Evolutionary conservation across 1,140 invertebrate genomes (phyloP).

Genomic region (Phocides pigmalion): DNA sequence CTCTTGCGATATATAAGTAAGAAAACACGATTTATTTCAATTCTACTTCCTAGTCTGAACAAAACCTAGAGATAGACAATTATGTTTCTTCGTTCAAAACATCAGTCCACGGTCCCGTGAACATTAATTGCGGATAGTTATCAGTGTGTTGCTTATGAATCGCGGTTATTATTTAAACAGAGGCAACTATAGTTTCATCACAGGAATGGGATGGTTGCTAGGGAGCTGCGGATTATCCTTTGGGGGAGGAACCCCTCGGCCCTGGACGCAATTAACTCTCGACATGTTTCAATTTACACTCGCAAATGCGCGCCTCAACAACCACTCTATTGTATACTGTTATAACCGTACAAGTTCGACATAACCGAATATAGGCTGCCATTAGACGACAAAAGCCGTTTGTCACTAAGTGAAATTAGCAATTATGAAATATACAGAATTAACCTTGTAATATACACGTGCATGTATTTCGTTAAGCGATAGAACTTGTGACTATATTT

Average conservation of each 20-base stretch:
- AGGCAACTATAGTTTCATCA: not conserved
- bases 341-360: slow-evolving; percentile 22
- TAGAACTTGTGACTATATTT: no score
- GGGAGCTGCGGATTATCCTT: slow-evolving; percentile 53
- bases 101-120: not conserved
- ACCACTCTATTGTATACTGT: slow-evolving; percentile 45
- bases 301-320: slow-evolving; percentile 62
- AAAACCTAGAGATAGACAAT: no score
- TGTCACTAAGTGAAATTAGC: not conserved
- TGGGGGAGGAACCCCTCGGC: slow-evolving; percentile 39
- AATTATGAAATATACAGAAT: no score
- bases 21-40: no score
- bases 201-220: slow-evolving; percentile 2
- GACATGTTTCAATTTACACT: slow-evolving; percentile 81
- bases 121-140: not conserved
- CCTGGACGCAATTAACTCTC: slow-evolving; percentile 74
- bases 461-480: no score
- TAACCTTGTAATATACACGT: no score
- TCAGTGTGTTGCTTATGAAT: not conserved
- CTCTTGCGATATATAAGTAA: no score
- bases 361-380: not conserved
- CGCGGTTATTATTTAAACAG: slow-evolving; percentile 5
- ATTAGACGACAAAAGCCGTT: not conserved
- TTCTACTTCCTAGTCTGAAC: no score
- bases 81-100: not conserved